phyloP scores from a whole-genome alignment of 2,888 invertebrate species.

The Phragmatobia fuliginosa region DNA sequence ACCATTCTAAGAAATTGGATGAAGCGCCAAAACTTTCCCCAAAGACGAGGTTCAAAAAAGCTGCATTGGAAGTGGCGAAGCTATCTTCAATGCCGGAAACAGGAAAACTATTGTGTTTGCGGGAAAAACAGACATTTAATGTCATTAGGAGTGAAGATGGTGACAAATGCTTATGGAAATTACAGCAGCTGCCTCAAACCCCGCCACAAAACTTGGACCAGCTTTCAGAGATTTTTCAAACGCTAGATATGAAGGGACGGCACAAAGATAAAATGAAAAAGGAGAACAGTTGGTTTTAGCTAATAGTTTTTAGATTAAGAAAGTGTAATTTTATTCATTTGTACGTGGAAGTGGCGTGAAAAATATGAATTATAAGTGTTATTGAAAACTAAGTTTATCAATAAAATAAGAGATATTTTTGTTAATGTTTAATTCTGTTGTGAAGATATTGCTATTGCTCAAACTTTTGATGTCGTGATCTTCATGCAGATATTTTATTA shows the following conservation, averaged over 20 bases:
- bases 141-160: constrained; percentile 60
- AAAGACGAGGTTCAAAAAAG: constrained; percentile 78
- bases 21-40: constrained; percentile 66
- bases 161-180: constrained; percentile 58
- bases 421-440: constrained; percentile 60
- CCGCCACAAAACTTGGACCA: constrained; percentile 74
- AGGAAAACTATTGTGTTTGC: constrained; percentile 76
- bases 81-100: constrained; percentile 74
- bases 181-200: constrained; percentile 69
- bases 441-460: constrained; percentile 75
- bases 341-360: constrained; percentile 34
- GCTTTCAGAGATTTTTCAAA: constrained; percentile 80
- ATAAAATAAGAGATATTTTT: constrained; percentile 64
- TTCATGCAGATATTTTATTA: constrained; percentile 69
- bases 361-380: constrained; percentile 59
- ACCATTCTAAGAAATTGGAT: constrained; percentile 18
- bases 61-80: constrained; percentile 77
- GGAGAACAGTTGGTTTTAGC: constrained; percentile 83
- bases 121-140: constrained; percentile 72
- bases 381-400: constrained; percentile 52
- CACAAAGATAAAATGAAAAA: constrained; percentile 78
- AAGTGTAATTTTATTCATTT: constrained; percentile 55
- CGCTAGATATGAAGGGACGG: constrained; percentile 74
- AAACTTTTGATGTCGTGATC: constrained; percentile 68
- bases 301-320: constrained; percentile 54